phyloP scores from a whole-genome alignment of 2,888 invertebrate genomes.

The Callyntrura sp. region DNA sequence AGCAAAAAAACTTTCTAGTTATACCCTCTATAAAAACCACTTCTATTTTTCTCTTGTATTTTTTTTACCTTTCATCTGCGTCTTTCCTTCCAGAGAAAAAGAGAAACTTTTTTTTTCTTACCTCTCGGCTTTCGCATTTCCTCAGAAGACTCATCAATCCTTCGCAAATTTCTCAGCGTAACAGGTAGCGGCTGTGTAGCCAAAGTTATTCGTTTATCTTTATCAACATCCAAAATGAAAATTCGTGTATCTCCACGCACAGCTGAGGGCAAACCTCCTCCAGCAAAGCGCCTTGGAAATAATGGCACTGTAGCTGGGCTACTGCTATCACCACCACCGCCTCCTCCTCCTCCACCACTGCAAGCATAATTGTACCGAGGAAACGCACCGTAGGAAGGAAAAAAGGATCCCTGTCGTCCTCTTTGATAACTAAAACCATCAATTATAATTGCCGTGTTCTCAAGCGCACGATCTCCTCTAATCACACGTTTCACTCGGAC shows the following conservation, averaged over 20 bases:
- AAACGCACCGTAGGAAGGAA: background rate
- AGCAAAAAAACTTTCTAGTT: constrained; percentile 4
- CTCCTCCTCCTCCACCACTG: background rate
- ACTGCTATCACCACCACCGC: background rate
- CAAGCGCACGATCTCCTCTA: constrained; percentile 81
- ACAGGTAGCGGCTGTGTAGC: constrained; percentile 81
- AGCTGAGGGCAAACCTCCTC: background rate
- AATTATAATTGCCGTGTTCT: constrained; percentile 81
- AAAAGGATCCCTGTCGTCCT: constrained; percentile 39
- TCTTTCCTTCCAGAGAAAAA: background rate
- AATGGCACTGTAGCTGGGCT: background rate
- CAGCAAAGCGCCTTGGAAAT: background rate
- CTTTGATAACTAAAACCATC: constrained; percentile 77
- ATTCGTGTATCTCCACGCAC: constrained; percentile 80
- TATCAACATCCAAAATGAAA: constrained; percentile 79
- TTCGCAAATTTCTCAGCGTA: constrained; percentile 80
- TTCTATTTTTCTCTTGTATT: constrained; percentile 30
- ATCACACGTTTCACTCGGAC: constrained; percentile 82
- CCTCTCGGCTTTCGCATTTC: constrained; percentile 75
- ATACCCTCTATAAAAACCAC: constrained; percentile 8
- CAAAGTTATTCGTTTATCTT: constrained; percentile 75
- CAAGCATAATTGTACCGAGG: constrained; percentile 14
- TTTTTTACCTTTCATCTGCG: background rate
- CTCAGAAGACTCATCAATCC: constrained; percentile 71
- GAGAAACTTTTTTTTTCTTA: constrained; percentile 52